Conservation (phyloP, 2,888 invertebrate genomes). For the Aphrophora alni region DNA sequence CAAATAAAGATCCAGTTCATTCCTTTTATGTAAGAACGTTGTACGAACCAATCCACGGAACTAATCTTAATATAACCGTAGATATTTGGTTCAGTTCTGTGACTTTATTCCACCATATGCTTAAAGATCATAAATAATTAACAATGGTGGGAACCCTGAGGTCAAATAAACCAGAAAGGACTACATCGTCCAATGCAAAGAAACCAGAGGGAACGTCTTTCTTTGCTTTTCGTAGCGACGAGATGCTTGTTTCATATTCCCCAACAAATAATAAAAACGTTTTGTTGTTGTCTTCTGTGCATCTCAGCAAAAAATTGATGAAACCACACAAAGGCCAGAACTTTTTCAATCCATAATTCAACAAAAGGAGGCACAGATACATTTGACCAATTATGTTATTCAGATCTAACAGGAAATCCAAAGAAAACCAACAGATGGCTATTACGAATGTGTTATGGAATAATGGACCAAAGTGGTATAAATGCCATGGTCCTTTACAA, state of each 20-base stretch:
- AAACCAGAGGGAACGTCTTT: conserved; percentile 46
- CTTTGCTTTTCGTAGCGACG: conserved; percentile 51
- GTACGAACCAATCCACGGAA: conserved; percentile 32
- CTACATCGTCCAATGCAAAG: conserved; percentile 50
- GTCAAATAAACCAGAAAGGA: conserved; percentile 52
- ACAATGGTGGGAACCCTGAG: conserved; percentile 45
- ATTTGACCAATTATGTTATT: conserved; percentile 49
- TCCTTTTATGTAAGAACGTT: conserved; percentile 27
- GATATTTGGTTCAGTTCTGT: conserved; percentile 46
- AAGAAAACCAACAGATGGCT: conserved; percentile 52
- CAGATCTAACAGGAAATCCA: conserved; percentile 47
- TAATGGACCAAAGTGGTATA: conserved; percentile 36
- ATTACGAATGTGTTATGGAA: conserved; percentile 44
- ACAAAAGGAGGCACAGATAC: conserved; percentile 52
- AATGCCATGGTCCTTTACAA: conserved; percentile 35
- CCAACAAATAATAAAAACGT: conserved; percentile 50
- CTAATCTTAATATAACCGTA: conserved; percentile 43
- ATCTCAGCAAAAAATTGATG: conserved; percentile 46
- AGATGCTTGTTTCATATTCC: conserved; percentile 50
- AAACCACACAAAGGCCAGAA: conserved; percentile 49
- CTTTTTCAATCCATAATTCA: conserved; percentile 49
- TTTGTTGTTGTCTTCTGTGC: conserved; percentile 51
- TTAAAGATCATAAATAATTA: conserved; percentile 43
- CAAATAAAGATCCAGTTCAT: too few species aligned
- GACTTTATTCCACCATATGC: conserved; percentile 45